phyloP scores from a whole-genome alignment of 2,888 invertebrate genomes.

The Pardosa pseudoannulata region DNA sequence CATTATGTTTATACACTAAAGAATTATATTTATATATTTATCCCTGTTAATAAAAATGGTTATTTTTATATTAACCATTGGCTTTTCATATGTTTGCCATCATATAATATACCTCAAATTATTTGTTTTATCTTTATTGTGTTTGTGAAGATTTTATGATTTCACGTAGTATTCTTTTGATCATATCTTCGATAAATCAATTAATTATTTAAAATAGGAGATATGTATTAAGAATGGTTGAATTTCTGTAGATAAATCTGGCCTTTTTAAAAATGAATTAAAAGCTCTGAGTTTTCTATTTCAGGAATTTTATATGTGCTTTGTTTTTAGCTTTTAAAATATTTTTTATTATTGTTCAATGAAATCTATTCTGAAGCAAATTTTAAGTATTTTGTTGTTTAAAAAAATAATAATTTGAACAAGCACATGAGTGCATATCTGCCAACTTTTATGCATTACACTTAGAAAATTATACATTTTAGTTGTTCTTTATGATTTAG shows the following conservation, averaged over 20 bases:
- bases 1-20: background rate
- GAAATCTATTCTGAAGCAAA: too few relatives aligned
- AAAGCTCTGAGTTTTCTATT: too few relatives aligned
- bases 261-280: too few relatives aligned
- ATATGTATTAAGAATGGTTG: background rate
- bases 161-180: background rate
- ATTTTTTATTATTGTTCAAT: too few relatives aligned
- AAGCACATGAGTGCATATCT: too few relatives aligned
- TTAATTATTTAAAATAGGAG: background rate
- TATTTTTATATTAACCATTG: background rate
- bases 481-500: too few relatives aligned
- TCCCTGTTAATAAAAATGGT: conserved; percentile 1
- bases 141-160: background rate
- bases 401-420: too few relatives aligned
- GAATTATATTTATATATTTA: conserved; percentile 10
- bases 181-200: background rate
- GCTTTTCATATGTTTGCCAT: conserved; percentile 2
- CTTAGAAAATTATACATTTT: too few relatives aligned
- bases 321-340: too few relatives aligned
- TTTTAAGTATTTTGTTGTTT: too few relatives aligned
- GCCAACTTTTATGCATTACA: too few relatives aligned
- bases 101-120: background rate
- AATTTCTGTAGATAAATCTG: background rate
- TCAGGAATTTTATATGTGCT: too few relatives aligned
- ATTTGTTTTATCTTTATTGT: background rate